phyloP scores from a whole-genome alignment of 2,888 invertebrate species.

The Chalcis sispes region DNA sequence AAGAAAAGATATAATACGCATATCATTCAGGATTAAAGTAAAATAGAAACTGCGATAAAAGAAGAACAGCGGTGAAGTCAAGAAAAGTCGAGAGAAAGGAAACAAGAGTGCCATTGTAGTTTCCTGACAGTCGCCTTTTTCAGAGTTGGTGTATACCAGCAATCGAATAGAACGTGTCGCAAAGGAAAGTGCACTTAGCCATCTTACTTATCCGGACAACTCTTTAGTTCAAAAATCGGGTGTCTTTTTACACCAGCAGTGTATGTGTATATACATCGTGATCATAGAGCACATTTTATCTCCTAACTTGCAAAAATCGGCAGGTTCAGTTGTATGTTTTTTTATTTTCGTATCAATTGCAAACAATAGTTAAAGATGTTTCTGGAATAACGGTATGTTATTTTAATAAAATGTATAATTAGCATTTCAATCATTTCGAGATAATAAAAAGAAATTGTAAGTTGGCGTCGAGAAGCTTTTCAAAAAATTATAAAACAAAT shows the following conservation, averaged over 20 bases:
- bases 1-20: too few species aligned
- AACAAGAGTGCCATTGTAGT: not conserved
- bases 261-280: not conserved
- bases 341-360: too few species aligned
- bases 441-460: too few species aligned
- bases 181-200: conserved; percentile 66
- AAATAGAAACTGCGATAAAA: not conserved
- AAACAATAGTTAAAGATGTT: too few species aligned
- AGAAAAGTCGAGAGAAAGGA: not conserved
- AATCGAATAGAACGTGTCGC: conserved; percentile 68
- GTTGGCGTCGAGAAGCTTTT: too few species aligned
- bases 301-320: not conserved
- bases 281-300: not conserved
- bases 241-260: not conserved
- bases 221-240: conserved; percentile 53
- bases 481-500: too few species aligned
- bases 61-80: not conserved
- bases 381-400: too few species aligned
- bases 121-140: not conserved
- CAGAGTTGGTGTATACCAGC: conserved; percentile 26
- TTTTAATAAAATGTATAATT: too few species aligned
- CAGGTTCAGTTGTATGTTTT: conserved; percentile 7
- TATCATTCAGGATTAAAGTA: too few species aligned
- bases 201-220: conserved; percentile 61
- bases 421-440: too few species aligned